phyloP scores from a whole-genome alignment of 53 echinoderm and acorn worm genomes.

The Echinometra lucunter region DNA sequence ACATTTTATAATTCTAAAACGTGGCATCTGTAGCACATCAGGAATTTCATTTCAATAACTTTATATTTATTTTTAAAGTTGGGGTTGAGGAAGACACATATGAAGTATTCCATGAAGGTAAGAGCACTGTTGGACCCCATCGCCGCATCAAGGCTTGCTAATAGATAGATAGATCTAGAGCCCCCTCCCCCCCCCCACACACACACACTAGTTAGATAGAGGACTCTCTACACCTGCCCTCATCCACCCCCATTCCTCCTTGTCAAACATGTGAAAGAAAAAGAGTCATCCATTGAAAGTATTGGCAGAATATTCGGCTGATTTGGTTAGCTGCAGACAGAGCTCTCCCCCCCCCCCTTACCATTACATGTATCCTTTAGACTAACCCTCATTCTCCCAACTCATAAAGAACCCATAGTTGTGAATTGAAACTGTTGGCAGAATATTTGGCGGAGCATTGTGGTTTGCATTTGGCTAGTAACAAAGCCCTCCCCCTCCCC shows the following conservation, averaged over 20 bases:
- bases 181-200: too few relatives aligned
- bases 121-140: background rate
- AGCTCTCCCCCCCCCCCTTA: too few relatives aligned
- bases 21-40: background rate
- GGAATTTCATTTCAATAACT: background rate
- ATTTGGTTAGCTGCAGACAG: too few relatives aligned
- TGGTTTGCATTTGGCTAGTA: background rate
- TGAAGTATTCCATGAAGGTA: slow-evolving; percentile 46
- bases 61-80: slow-evolving; percentile 29
- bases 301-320: too few relatives aligned
- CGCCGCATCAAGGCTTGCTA: too few relatives aligned
- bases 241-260: too few relatives aligned
- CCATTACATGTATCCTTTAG: too few relatives aligned
- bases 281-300: too few relatives aligned
- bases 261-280: too few relatives aligned
- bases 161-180: too few relatives aligned
- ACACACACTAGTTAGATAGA: too few relatives aligned
- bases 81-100: slow-evolving; percentile 46
- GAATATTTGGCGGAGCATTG: background rate
- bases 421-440: background rate
- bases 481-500: background rate
- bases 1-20: too few relatives aligned
- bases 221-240: background rate
- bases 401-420: background rate
- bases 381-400: background rate